Conservation (phyloP, 2,113 vertebrate species). For the Bostrychus sinensis region DNA sequence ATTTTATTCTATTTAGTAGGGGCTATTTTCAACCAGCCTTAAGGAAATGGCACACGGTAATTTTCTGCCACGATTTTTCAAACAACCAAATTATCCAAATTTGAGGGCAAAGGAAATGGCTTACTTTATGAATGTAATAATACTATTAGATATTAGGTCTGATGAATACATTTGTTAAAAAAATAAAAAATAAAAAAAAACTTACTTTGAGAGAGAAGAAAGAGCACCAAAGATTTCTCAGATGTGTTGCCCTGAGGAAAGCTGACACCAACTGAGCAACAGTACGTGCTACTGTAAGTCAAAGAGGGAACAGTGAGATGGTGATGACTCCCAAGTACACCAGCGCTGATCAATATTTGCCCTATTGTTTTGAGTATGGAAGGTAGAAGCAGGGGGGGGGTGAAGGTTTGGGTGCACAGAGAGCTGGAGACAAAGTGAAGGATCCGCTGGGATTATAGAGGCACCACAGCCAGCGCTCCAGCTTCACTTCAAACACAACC, state of each 20-base stretch:
- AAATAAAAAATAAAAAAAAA: no score
- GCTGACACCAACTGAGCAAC: slow-evolving; percentile 36
- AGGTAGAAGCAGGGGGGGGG: slow-evolving; percentile 23
- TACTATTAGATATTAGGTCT: slow-evolving; percentile 10
- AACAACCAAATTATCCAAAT: slow-evolving; percentile 6
- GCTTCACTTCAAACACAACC: slow-evolving; percentile 54
- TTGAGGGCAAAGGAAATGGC: neutral
- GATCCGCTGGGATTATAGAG: slow-evolving; percentile 40
- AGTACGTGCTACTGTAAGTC: slow-evolving; percentile 21
- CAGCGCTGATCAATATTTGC: slow-evolving; percentile 64
- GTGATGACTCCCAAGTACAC: slow-evolving; percentile 50
- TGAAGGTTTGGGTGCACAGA: slow-evolving; percentile 42
- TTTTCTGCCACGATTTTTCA: neutral
- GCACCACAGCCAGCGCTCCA: slow-evolving; percentile 48
- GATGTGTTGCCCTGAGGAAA: slow-evolving; percentile 36
- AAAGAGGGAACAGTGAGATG: slow-evolving; percentile 25
- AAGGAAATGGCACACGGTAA: neutral
- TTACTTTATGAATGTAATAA: slow-evolving; percentile 13
- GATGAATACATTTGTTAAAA: slow-evolving; percentile 3
- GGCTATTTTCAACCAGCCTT: neutral
- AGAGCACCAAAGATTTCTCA: slow-evolving; percentile 7
- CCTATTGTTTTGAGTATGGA: slow-evolving; percentile 48
- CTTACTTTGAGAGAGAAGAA: slow-evolving; percentile 13
- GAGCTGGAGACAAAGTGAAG: slow-evolving; percentile 39
- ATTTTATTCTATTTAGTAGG: neutral